Conservation (phyloP, 2,113 vertebrate genomes). For the Macroglossus sobrinus region DNA sequence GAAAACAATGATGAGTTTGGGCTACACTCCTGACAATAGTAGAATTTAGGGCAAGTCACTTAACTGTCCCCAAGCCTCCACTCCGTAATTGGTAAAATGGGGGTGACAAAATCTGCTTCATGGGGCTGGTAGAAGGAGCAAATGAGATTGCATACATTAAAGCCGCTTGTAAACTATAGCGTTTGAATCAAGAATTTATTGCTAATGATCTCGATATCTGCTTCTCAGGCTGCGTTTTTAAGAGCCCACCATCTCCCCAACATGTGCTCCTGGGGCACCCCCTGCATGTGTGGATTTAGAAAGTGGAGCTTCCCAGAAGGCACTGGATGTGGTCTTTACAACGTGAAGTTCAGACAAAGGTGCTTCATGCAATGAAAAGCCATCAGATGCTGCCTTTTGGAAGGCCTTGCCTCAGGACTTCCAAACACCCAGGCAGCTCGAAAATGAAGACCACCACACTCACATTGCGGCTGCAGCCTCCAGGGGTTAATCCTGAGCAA, state of each 20-base stretch:
- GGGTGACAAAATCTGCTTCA: neutral
- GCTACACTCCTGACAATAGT: accelerated
- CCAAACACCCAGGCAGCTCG: neutral
- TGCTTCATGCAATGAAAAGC: neutral
- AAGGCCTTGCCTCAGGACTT: neutral
- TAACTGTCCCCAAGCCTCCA: neutral
- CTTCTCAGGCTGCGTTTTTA: neutral
- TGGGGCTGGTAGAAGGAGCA: neutral
- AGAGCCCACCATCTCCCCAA: neutral
- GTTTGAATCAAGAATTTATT: neutral
- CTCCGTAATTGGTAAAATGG: neutral
- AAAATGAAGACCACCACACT: conserved; percentile 57
- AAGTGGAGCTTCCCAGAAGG: neutral
- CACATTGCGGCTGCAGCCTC: conserved; percentile 88
- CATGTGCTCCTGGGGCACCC: too few species aligned
- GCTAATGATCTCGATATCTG: neutral
- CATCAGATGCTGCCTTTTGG: neutral
- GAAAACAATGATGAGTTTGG: neutral
- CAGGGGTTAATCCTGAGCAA: conserved; percentile 80
- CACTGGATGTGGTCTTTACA: accelerated
- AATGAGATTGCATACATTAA: neutral
- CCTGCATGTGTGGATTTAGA: neutral
- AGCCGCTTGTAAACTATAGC: neutral
- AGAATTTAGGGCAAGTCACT: neutral
- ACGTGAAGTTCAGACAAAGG: neutral